Conservation (phyloP, 1,140 invertebrate genomes). For the Pristionchus pacificus region DNA sequence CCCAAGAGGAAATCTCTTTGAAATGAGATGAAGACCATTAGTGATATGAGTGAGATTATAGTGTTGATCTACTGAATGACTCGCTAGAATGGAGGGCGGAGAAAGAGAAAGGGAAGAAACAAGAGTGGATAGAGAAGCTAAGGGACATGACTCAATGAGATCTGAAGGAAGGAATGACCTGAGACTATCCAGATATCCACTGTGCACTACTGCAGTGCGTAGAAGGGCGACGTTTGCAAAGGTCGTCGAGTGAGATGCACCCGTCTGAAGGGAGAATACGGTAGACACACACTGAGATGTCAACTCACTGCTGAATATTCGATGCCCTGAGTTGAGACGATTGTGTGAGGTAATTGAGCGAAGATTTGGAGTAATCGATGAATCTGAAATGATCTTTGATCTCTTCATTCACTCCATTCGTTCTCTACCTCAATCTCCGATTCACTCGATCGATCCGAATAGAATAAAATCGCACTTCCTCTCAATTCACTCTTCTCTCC, state of each 20-base stretch:
- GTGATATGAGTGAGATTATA: too few species aligned
- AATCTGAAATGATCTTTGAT: not conserved
- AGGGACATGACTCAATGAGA: not conserved
- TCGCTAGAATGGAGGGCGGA: not conserved
- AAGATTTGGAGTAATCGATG: not conserved
- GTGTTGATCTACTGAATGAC: not conserved
- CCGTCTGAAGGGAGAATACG: too few species aligned
- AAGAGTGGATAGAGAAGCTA: not conserved
- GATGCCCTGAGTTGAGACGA: not conserved
- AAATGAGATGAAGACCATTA: too few species aligned
- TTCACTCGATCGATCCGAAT: not conserved
- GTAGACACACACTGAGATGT: not conserved
- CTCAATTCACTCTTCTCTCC: not conserved
- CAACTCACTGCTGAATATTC: not conserved
- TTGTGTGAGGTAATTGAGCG: not conserved
- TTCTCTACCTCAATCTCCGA: not conserved
- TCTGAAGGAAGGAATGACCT: not conserved
- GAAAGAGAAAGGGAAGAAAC: not conserved
- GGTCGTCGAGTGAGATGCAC: too few species aligned
- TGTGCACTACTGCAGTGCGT: not conserved
- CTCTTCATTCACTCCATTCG: not conserved
- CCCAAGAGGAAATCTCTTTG: too few species aligned
- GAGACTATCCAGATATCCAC: not conserved
- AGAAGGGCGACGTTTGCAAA: not conserved
- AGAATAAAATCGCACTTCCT: not conserved